Percentiles rank a stretch among this genome's conserved stretches.
phyloP scores from a whole-genome alignment of 2,797 vertebrate genomes.

The Crenuchus spilurus region DNA sequence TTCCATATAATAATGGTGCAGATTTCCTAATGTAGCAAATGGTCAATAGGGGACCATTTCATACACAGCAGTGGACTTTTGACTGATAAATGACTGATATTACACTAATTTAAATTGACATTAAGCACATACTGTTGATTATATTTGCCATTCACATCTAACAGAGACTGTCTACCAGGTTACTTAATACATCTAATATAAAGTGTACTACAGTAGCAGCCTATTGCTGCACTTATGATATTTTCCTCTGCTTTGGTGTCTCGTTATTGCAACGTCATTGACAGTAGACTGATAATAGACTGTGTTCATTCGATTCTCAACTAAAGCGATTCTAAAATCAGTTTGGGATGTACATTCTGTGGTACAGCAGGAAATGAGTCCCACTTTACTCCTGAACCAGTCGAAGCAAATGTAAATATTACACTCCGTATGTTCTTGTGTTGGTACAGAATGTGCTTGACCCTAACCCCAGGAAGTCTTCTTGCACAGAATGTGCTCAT shows the following conservation, averaged over 20 bases:
- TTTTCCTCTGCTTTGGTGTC: neutral
- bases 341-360: constrained; percentile 46
- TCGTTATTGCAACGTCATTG: neutral
- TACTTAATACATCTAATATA: too few species aligned
- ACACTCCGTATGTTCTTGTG: constrained; percentile 38
- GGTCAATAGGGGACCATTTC: too few species aligned
- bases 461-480: neutral
- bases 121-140: too few species aligned
- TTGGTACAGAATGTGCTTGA: constrained; percentile 12
- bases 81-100: too few species aligned
- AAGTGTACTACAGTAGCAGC: too few species aligned
- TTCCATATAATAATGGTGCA: too few species aligned
- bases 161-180: too few species aligned
- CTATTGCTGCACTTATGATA: too few species aligned
- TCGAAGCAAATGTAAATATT: constrained; percentile 30
- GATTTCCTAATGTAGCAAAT: too few species aligned
- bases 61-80: too few species aligned
- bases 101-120: too few species aligned
- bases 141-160: too few species aligned
- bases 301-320: neutral
- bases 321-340: constrained; percentile 25
- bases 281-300: neutral
- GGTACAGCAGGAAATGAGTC: constrained; percentile 65
- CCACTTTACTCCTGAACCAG: neutral
- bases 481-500: neutral